A percentile compares a stretch with the other conserved stretches of the same genome.
Conservation (phyloP, 2,797 vertebrate species). For the Eurystomus glaucurus region DNA sequence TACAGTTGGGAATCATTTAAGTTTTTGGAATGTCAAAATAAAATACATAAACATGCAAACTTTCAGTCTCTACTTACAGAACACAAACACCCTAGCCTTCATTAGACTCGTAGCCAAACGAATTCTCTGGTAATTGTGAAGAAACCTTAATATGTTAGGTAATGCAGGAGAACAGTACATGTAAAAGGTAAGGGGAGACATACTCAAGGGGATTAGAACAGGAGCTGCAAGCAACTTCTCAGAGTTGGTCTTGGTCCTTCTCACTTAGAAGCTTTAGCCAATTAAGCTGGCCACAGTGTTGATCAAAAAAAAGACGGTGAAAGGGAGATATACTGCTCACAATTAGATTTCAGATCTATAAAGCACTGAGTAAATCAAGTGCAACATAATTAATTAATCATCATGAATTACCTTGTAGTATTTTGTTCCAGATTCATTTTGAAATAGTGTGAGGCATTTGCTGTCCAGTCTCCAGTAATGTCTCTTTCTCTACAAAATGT, state of each 20-base stretch:
- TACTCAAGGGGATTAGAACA: conserved; percentile 5
- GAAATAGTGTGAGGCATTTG: conserved; percentile 97
- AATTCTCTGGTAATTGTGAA: background rate
- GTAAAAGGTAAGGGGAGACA: conserved; percentile 27
- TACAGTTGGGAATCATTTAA: background rate
- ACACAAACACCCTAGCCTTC: background rate
- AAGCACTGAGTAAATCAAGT: background rate
- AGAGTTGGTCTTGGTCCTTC: conserved; percentile 9
- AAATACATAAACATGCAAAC: conserved; percentile 14
- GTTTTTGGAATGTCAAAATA: background rate
- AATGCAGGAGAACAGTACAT: background rate
- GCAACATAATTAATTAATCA: background rate
- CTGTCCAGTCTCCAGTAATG: conserved; percentile 98
- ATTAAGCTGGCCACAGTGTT: conserved; percentile 17
- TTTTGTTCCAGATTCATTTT: conserved; percentile 96
- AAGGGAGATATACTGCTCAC: background rate
- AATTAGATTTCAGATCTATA: background rate
- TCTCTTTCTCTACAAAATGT: conserved; percentile 90
- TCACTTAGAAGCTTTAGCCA: background rate
- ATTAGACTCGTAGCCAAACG: background rate
- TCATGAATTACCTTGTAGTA: conserved; percentile 93
- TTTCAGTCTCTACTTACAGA: background rate
- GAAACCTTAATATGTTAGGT: background rate
- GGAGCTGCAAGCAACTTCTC: conserved; percentile 34
- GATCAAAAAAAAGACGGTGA: background rate